phyloP scores from a whole-genome alignment of 2,888 invertebrate genomes.

The Corbicula japonica region DNA sequence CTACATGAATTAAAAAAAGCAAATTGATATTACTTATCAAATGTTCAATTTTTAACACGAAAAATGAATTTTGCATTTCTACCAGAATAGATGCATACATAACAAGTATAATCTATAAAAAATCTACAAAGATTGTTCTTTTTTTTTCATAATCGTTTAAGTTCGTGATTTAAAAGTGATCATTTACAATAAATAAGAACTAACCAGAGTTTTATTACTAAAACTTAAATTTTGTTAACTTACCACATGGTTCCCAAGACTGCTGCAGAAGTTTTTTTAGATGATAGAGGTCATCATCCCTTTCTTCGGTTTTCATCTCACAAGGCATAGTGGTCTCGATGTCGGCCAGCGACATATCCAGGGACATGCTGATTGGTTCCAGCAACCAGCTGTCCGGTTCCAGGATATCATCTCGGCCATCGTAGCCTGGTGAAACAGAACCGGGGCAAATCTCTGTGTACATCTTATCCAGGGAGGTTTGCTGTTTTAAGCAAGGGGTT shows the following conservation, averaged over 20 bases:
- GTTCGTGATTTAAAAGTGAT: too few relatives aligned
- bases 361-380: slow-evolving; percentile 66
- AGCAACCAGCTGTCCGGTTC: slow-evolving; percentile 71
- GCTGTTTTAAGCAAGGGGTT: slow-evolving; percentile 27
- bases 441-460: slow-evolving; percentile 53
- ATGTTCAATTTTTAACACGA: too few relatives aligned
- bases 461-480: slow-evolving; percentile 35
- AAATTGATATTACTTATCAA: too few relatives aligned
- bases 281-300: slow-evolving; percentile 75
- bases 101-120: too few relatives aligned
- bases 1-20: too few relatives aligned
- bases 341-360: slow-evolving; percentile 62
- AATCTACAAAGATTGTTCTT: too few relatives aligned
- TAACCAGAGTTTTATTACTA: too few relatives aligned
- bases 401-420: slow-evolving; percentile 66
- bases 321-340: slow-evolving; percentile 39
- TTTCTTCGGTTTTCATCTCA: slow-evolving; percentile 35
- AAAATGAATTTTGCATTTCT: too few relatives aligned
- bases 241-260: slow-evolving; percentile 78
- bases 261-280: slow-evolving; percentile 75
- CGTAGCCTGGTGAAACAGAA: slow-evolving; percentile 61
- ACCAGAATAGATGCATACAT: too few relatives aligned
- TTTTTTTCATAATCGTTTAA: too few relatives aligned
- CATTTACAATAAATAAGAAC: too few relatives aligned
- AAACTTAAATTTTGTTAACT: too few relatives aligned